These are phyloP conservation scores for Cenopis cana DNA, from an alignment of 2,888 invertebrate genomes.

Conservation along the genomic window DNA sequence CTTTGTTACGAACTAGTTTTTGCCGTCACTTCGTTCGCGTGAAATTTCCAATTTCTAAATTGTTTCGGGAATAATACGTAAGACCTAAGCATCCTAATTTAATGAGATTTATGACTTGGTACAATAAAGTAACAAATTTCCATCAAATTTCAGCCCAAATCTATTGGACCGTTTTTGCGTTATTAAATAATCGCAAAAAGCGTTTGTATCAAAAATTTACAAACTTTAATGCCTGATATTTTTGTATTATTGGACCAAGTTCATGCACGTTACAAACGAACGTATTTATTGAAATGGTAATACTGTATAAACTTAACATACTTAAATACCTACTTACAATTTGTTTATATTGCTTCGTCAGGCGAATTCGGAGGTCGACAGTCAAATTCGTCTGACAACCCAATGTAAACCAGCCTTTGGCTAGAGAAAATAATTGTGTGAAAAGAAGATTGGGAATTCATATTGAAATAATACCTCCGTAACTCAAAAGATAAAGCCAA, in stretches of 20 bases:
- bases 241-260: background rate
- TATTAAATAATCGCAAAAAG: background rate
- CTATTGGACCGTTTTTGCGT: background rate
- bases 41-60: too few species aligned
- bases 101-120: background rate
- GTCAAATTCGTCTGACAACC: slow-evolving; percentile 1
- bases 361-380: background rate
- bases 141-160: background rate
- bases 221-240: background rate
- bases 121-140: background rate
- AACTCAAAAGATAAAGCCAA: background rate
- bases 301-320: background rate
- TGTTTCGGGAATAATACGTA: too few species aligned
- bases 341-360: background rate
- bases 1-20: background rate
- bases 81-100: background rate
- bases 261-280: background rate
- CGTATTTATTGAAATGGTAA: background rate
- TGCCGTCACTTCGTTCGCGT: background rate
- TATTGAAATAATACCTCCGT: background rate
- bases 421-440: background rate
- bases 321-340: background rate
- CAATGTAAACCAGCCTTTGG: background rate
- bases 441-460: background rate
- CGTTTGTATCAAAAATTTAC: background rate